phyloP scores from a whole-genome alignment of 2,113 vertebrate species.

The Tursiops truncatus region DNA sequence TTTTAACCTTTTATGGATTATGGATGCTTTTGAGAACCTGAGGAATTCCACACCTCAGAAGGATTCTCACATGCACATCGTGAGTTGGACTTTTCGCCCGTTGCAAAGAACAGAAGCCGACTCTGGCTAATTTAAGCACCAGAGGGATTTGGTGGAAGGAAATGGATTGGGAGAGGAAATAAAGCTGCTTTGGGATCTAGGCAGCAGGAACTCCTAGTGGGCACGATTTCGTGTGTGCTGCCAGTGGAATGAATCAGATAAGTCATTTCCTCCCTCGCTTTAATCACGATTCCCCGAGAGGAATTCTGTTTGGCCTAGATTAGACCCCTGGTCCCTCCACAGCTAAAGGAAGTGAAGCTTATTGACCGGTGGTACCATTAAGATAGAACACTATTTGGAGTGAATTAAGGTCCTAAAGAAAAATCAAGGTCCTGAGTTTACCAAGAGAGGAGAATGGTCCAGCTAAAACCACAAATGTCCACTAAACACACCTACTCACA shows the following conservation, averaged over 20 bases:
- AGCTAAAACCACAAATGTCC: not conserved
- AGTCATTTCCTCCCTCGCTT: not conserved
- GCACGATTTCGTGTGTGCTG: not conserved
- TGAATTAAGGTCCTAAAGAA: not conserved
- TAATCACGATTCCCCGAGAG: not conserved
- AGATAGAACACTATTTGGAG: not conserved
- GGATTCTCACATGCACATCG: not conserved
- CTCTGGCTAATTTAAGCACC: slow-evolving; percentile 49
- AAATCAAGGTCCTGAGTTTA: not conserved
- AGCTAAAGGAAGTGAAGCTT: not conserved
- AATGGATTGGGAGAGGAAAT: not conserved
- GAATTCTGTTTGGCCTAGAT: not conserved
- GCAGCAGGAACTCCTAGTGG: not conserved
- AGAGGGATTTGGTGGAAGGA: slow-evolving; percentile 14
- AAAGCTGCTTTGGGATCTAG: not conserved
- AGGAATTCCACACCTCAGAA: not conserved
- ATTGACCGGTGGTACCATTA: not conserved
- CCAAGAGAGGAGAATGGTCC: not conserved
- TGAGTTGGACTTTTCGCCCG: not conserved
- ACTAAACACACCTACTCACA: not conserved
- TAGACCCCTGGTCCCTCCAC: accelerated
- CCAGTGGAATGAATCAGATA: not conserved
- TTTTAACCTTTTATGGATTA: not conserved
- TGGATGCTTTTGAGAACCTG: not conserved
- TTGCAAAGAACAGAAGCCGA: not conserved